Evolutionary conservation across 2,113 vertebrate genomes (phyloP), one percentile per base, ranked within the genome.

Genomic region (Cyanocitta stelleri): DNA sequence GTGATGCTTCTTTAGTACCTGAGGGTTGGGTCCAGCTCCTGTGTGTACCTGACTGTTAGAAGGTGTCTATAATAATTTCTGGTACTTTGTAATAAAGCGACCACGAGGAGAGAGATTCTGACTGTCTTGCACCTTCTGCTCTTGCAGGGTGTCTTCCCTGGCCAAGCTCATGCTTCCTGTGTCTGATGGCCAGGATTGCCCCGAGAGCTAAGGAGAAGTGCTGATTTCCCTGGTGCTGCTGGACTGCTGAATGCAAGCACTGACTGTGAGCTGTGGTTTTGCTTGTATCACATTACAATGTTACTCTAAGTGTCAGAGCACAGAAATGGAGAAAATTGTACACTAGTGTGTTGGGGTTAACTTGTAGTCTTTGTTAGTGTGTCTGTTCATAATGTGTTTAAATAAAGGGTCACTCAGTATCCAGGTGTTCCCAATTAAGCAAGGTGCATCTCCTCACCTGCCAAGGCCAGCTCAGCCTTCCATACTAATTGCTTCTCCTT

Each of bases 221-320:
- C 67, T 27, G 35, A 13, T 39, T 61, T 73, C 52, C 41, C 19
- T 5, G 6, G 6, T 26, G 68, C 83, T 71, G 6, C 63, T 14
- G 17, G 11, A 16, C 46, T 62, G 63, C 41, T 87, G 86, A 13
- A 7, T 76, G 48, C 61, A 15, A 43, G 35, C 48, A 3, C 35
- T 11, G 19, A 46, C 39, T 37, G 78, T 74, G 72, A 94, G 93
- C 67, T 52, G 9, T 39, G 48, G 3, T 37, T 72, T 63, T 79
- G 52, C 35, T 43, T 51, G 7, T 62, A 13, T 20, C 4, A 1
- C 23, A 13, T 27, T 16, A 8, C 1, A 1, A 17, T 19, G 30
- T 54, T 54, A 12, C 35, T 56, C 27, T 48, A 10, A 6, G 7
- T 54, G 23, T 33, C n/a, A 39, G 71, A 44, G 24, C 41, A 4